Evolutionary conservation across 2,113 vertebrate species (phyloP).

Genomic region (Malaclemys terrapin): DNA sequence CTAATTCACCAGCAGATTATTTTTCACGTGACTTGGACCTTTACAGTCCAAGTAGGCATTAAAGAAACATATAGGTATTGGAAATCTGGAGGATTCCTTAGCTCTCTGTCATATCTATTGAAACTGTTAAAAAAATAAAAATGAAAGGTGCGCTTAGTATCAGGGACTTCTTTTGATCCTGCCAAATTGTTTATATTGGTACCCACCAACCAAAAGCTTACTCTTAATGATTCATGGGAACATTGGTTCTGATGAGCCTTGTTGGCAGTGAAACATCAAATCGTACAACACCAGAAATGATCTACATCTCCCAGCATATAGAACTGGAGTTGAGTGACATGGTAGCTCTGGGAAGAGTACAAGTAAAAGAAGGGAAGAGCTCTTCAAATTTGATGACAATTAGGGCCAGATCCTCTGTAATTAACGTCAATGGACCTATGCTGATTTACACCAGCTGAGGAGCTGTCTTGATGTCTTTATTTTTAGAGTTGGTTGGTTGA

Average conservation of each 20-base stretch:
- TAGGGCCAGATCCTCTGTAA: background rate
- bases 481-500: background rate
- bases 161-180: background rate
- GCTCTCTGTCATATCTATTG: background rate
- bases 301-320: background rate
- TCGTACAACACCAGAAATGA: background rate
- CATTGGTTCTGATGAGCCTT: background rate
- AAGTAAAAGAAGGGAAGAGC: background rate
- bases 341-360: background rate
- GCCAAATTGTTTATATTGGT: background rate
- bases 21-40: background rate
- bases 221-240: background rate
- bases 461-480: background rate
- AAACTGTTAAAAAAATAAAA: background rate
- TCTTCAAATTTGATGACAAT: background rate
- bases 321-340: background rate
- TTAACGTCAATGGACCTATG: background rate
- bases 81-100: background rate
- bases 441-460: background rate
- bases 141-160: background rate
- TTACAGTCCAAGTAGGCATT: background rate
- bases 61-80: background rate
- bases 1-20: background rate
- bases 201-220: background rate
- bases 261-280: background rate